Percentiles rank a stretch among this genome's conserved stretches.
Conservation (phyloP, 2,113 vertebrate species). For the Epinephelus cyanopodus region DNA sequence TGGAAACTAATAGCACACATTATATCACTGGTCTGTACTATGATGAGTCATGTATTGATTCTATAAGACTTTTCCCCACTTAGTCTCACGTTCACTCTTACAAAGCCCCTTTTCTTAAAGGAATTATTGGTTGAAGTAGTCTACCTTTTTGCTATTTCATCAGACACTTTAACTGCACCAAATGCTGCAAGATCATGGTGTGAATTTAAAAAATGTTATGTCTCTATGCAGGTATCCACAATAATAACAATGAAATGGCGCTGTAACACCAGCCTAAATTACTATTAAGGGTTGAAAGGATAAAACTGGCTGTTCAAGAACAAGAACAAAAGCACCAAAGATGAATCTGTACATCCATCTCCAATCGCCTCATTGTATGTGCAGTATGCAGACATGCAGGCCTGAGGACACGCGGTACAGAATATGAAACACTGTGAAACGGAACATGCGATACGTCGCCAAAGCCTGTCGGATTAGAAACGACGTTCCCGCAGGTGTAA, state of each 20-base stretch:
- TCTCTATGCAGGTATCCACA: not conserved
- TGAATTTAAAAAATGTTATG: not conserved
- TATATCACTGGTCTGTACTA: not conserved
- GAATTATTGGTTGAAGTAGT: not conserved
- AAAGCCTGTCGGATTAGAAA: slow-evolving; percentile 46
- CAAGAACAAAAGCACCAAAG: slow-evolving; percentile 6
- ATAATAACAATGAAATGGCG: not conserved
- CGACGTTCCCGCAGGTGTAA: slow-evolving; percentile 13
- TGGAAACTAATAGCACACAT: slow-evolving; percentile 14
- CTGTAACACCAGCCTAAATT: not conserved
- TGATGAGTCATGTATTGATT: not conserved
- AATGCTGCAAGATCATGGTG: not conserved
- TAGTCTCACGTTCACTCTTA: not conserved
- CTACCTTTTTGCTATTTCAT: not conserved
- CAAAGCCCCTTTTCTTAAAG: not conserved
- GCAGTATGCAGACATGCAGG: slow-evolving; percentile 5
- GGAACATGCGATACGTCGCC: slow-evolving; percentile 29
- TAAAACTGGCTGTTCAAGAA: not conserved
- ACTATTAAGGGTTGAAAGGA: not conserved
- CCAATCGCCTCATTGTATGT: not conserved
- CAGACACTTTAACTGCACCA: not conserved
- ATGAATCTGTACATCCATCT: slow-evolving; percentile 5
- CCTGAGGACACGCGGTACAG: slow-evolving; percentile 11
- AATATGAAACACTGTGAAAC: slow-evolving; percentile 20
- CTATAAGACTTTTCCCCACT: not conserved